Conservation (phyloP, 2,113 vertebrate genomes). For the Tichodroma muraria region DNA sequence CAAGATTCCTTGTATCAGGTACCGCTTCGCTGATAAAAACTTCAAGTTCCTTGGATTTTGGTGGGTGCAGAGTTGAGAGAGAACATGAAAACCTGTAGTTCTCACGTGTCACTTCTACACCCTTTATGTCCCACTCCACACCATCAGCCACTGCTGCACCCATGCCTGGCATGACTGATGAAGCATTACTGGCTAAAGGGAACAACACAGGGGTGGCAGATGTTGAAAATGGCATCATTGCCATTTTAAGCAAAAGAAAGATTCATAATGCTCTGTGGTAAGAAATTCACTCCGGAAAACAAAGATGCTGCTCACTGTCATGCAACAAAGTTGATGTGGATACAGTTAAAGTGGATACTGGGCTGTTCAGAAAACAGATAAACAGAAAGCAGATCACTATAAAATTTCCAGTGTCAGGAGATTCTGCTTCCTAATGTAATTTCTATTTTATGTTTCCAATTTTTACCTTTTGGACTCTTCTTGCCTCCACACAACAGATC, state of each 20-base stretch:
- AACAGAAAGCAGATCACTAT: background rate
- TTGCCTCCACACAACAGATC: background rate
- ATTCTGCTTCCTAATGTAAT: background rate
- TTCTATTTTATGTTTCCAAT: background rate
- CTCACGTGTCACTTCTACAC: background rate
- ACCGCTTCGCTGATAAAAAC: background rate
- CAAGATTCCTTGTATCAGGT: background rate
- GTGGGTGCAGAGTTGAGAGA: background rate
- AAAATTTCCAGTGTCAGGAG: background rate
- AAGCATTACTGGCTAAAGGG: background rate
- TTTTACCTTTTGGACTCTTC: background rate
- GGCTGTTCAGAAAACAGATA: background rate
- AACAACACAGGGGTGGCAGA: background rate
- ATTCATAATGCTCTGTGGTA: background rate
- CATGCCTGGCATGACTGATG: fast-evolving
- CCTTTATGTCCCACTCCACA: background rate
- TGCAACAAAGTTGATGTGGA: background rate
- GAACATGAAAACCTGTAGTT: background rate
- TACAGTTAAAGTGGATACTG: too few species aligned
- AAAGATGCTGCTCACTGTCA: background rate
- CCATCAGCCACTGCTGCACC: background rate
- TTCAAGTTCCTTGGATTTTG: background rate
- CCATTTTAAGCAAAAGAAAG: background rate
- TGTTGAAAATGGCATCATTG: background rate
- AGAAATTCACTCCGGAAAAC: background rate